Evolutionary conservation across 2,113 vertebrate species (phyloP), one percentile per base, ranked within the genome.

Genomic region (Pipra filicauda): DNA sequence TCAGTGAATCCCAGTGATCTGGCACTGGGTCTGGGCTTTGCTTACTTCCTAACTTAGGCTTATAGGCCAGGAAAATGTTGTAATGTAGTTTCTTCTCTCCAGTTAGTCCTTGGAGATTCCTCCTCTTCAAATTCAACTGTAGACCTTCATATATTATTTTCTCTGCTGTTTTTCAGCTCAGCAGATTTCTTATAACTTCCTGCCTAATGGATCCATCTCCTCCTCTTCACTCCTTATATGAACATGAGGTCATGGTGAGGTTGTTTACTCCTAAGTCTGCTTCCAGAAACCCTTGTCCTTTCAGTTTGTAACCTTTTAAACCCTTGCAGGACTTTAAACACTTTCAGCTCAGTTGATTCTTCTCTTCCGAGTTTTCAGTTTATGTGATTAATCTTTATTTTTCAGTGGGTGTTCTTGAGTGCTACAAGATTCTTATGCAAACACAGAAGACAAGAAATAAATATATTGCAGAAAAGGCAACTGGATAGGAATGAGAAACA

Each of bases 21-120:
- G 98, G 98, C 98, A 85, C 93, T 73, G 52, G 66, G 72, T 96
- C 75, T 97, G 91, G 96, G 82, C 94, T 98, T 97, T 95, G 76
- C 97, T 97, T 96, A 95, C 97, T 98, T 98, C 97, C 97, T 97
- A 95, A 90, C 76, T 87, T 77, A 66, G 86, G 66, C 89, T 97
- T 93, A 82, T 85, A 94, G 97, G 97, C 98, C 98, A 98, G 98
- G 98, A 98, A 98, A 98, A 98, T 98, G 96, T 97, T 98, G 97
- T 98, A 98, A 98, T 98, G 94, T 64, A 88, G 85, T 97, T 97
- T 97, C 95, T 98, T 91, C 97, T 96, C 95, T 97, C 94, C 95
- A 95, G 94, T 95, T 96, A 97, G 92, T 96, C 98, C 97, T 98
- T 95, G 78, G 97, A 97, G 98, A 98, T 88, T 95, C 95, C 89